Conservation (phyloP, 2,888 invertebrate species). For the Agrypnus murinus region DNA sequence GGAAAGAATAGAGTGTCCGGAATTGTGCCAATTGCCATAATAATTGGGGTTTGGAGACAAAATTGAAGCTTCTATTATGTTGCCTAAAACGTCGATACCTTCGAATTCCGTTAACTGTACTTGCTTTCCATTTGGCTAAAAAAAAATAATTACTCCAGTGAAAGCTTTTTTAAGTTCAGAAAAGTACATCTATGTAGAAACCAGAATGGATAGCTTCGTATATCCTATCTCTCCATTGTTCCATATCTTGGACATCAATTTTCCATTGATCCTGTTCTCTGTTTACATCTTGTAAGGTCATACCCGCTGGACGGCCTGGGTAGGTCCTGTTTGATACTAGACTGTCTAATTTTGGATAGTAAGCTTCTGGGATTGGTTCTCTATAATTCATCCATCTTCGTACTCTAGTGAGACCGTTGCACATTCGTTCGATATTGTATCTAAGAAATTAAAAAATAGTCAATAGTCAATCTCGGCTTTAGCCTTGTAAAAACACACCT, state of each 20-base stretch:
- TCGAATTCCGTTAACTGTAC: constrained; percentile 76
- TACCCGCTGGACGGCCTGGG: constrained; percentile 79
- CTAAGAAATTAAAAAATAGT: constrained; percentile 62
- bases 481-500: constrained; percentile 64
- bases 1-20: constrained; percentile 84
- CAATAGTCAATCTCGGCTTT: background rate
- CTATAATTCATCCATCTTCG: constrained; percentile 77
- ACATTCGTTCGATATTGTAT: constrained; percentile 83
- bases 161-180: too few relatives aligned
- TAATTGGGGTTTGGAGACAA: constrained; percentile 79
- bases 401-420: constrained; percentile 79
- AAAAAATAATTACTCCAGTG: background rate
- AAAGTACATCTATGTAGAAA: constrained; percentile 75
- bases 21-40: constrained; percentile 87
- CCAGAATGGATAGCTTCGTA: constrained; percentile 81
- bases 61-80: constrained; percentile 82
- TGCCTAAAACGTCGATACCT: constrained; percentile 86
- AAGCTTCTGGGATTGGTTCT: constrained; percentile 81
- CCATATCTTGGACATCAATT: constrained; percentile 79
- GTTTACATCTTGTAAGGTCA: constrained; percentile 75
- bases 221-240: constrained; percentile 81
- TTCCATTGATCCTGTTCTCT: constrained; percentile 79
- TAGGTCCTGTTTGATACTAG: constrained; percentile 82
- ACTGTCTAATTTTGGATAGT: constrained; percentile 87
- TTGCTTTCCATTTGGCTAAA: constrained; percentile 75